phyloP scores from a whole-genome alignment of 2,113 vertebrate species.

The Pseudonaja textilis region DNA sequence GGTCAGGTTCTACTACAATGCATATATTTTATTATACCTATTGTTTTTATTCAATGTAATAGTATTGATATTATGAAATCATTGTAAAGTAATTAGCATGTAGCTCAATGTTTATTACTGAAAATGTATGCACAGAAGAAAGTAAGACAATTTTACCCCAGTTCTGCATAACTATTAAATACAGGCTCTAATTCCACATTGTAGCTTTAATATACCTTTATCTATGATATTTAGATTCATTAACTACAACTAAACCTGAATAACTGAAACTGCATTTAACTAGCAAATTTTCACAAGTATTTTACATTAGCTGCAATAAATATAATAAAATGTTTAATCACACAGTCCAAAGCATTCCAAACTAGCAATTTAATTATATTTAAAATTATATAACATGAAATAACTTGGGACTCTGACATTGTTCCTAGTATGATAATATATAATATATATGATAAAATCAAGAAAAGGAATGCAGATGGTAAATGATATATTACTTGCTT shows the following conservation, averaged over 20 bases:
- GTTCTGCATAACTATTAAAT: slow-evolving; percentile 12
- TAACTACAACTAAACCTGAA: slow-evolving; percentile 47
- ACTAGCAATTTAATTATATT: slow-evolving; percentile 35
- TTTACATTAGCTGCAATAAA: slow-evolving; percentile 36
- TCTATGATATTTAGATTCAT: slow-evolving; percentile 52
- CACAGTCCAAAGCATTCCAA: slow-evolving; percentile 28
- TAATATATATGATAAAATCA: neutral
- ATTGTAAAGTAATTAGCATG: slow-evolving; percentile 9
- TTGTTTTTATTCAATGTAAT: neutral
- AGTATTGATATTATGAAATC: slow-evolving; percentile 33
- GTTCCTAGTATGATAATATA: neutral
- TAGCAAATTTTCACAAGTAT: slow-evolving; percentile 35
- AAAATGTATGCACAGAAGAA: slow-evolving; percentile 23
- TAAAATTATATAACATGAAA: neutral
- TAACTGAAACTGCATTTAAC: slow-evolving; percentile 48
- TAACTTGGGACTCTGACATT: neutral
- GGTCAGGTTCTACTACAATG: neutral
- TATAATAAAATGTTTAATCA: slow-evolving; percentile 39
- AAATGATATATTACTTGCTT: neutral
- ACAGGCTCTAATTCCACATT: slow-evolving; percentile 24
- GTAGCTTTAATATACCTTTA: slow-evolving; percentile 31
- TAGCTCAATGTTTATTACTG: neutral
- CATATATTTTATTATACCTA: neutral
- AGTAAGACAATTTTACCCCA: neutral
- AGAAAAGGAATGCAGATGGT: neutral